Conservation (phyloP, 2,888 invertebrate genomes). For the Acanthacorydalis orientalis region DNA sequence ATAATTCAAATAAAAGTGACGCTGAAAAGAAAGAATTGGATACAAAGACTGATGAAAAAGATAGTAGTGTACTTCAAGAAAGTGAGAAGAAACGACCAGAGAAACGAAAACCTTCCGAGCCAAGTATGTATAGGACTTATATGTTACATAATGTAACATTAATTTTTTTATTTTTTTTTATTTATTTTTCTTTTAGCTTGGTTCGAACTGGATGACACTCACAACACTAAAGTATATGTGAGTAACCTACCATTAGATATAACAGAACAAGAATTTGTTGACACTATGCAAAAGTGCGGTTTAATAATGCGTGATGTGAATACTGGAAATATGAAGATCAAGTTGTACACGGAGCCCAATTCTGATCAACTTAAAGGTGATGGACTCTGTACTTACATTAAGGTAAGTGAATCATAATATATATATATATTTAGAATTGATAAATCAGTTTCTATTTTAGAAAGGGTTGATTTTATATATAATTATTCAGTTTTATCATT, state of each 20-base stretch:
- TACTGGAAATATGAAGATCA: slow-evolving; percentile 70
- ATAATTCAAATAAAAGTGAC: slow-evolving; percentile 29
- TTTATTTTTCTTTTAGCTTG: slow-evolving; percentile 40
- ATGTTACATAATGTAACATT: not conserved
- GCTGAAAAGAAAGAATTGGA: slow-evolving; percentile 14
- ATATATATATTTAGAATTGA: not conserved
- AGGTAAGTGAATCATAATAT: slow-evolving; percentile 38
- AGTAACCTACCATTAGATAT: slow-evolving; percentile 78
- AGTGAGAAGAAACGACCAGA: slow-evolving; percentile 15
- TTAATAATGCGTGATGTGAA: slow-evolving; percentile 76
- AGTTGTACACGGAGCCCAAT: slow-evolving; percentile 72
- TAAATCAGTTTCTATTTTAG: not conserved
- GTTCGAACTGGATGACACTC: slow-evolving; percentile 80
- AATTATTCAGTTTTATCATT: no score
- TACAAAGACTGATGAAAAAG: slow-evolving; percentile 5
- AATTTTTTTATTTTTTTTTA: slow-evolving; percentile 11
- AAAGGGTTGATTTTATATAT: no score
- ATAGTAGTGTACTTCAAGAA: slow-evolving; percentile 6
- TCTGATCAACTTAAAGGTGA: slow-evolving; percentile 83
- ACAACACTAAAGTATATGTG: slow-evolving; percentile 93
- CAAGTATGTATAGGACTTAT: slow-evolving; percentile 17
- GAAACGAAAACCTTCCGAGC: slow-evolving; percentile 35
- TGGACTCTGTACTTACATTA: slow-evolving; percentile 89
- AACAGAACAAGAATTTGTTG: slow-evolving; percentile 76
- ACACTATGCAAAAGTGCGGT: slow-evolving; percentile 93